These are phyloP conservation scores for Alligator mississippiensis DNA, from an alignment of 2,113 vertebrate species.

Conservation along the genomic window DNA sequence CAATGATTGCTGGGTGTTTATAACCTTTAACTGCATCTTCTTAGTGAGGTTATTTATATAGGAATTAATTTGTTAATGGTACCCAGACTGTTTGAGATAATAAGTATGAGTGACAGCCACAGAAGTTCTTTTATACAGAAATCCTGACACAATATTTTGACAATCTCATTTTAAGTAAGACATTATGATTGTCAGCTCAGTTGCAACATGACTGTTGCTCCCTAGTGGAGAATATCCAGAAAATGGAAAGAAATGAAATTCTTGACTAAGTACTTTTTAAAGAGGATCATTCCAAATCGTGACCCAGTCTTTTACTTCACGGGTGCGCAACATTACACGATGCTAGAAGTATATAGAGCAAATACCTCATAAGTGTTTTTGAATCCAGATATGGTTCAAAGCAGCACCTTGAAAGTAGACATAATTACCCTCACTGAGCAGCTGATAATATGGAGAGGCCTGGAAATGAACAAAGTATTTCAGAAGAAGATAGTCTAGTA, in stretches of 20 bases:
- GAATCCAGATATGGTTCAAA: background rate
- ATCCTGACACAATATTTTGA: conserved; percentile 77
- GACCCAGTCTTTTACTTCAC: conserved; percentile 24
- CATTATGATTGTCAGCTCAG: conserved; percentile 67
- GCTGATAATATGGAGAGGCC: background rate
- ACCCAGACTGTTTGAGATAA: conserved; percentile 48
- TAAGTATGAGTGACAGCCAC: conserved; percentile 61
- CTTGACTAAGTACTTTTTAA: conserved; percentile 44
- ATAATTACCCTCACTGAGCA: background rate
- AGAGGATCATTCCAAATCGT: conserved; percentile 44
- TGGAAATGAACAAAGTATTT: background rate
- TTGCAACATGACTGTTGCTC: conserved; percentile 61
- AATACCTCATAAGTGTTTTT: background rate
- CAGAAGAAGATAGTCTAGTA: background rate
- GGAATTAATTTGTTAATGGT: conserved; percentile 21
- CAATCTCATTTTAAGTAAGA: conserved; percentile 59
- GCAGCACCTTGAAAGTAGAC: background rate
- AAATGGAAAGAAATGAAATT: conserved; percentile 60
- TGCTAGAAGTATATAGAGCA: background rate
- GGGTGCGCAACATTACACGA: background rate
- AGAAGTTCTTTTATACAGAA: conserved; percentile 45
- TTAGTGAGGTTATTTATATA: conserved; percentile 26
- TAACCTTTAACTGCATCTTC: background rate
- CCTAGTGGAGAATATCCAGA: conserved; percentile 23
- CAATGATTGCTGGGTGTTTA: background rate